Base-by-base conservation (phyloP, 2,888 invertebrate genomes). In the Hydroisotoma schaefferi region DNA sequence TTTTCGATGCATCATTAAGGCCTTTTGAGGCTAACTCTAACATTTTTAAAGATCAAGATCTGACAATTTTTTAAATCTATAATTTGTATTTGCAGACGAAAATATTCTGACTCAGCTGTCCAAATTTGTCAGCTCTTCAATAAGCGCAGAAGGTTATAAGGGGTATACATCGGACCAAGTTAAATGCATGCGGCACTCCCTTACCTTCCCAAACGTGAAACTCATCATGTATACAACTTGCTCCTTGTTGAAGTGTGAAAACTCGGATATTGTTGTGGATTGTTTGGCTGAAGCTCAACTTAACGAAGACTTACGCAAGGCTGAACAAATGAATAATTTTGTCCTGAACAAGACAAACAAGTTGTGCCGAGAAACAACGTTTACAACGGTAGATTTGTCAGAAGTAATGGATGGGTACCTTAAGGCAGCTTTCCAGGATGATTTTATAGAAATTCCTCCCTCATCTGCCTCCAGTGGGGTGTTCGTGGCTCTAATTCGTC, bases 41-140 rank as follows among this genome's bases (percentile, higher is more conserved):
- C 33, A 10, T 33, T 33, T n/a, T n/a, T n/a, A 40, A 22, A 33
- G 6, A 53, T 15, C 10, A 6, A 12, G 37, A 53, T 23, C 10
- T 38, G 38, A 22, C 23, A 22, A 27, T 27, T 2, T 2, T 49
- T 25, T 12, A 12, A 49, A 2, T 27, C 6, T 18, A 3, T 49
- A 28, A 25, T 27, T 52, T 15, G 15, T 40, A 4, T 40, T 40
- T 15, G 20, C 40, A 40, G 65, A 68, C 38, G 70, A 70, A 48
- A 64, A 67, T 29, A 51, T 70, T 23, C 44, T 70, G 20, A 44
- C 57, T 22, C 66, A 70, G 22, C 55, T 63, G 29, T 61, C 65
- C 18, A 49, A 63, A 38, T 65, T 66, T 44, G 63, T 65, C 3
- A 51, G 57, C 6, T 52, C 61, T n/a, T 48, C 60, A 18, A 59